These are phyloP conservation scores for Rhyacophila brunnea DNA, from an alignment of 1,140 invertebrate species.

Conservation along the genomic window DNA sequence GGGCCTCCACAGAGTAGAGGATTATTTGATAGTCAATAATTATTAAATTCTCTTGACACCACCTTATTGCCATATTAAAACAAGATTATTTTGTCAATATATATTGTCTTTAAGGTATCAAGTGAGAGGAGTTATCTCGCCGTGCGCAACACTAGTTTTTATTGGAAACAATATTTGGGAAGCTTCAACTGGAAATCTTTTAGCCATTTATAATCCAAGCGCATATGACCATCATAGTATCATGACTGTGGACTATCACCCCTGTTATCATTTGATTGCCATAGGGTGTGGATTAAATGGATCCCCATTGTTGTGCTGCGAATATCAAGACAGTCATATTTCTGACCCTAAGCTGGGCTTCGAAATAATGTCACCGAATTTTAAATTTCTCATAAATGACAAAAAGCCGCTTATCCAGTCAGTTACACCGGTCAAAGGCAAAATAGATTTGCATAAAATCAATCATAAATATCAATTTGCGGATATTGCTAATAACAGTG, in stretches of 20 bases:
- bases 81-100: too few species aligned
- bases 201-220: conserved; percentile 23
- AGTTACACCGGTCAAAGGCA: too few species aligned
- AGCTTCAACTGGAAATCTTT: conserved; percentile 21
- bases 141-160: conserved; percentile 29
- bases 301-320: conserved; percentile 19
- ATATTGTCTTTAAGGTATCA: conserved; percentile 27
- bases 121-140: conserved; percentile 25
- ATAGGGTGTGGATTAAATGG: conserved; percentile 14
- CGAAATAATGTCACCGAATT: conserved; percentile 12
- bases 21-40: too few species aligned
- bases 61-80: too few species aligned
- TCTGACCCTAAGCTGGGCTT: conserved; percentile 20
- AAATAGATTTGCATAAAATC: too few species aligned
- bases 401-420: neutral
- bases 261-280: conserved; percentile 25
- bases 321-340: conserved; percentile 8
- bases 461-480: too few species aligned
- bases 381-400: neutral
- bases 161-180: conserved; percentile 27
- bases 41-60: too few species aligned
- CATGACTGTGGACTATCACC: conserved; percentile 28
- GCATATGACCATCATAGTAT: conserved; percentile 27
- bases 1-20: too few species aligned
- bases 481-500: too few species aligned